These are phyloP conservation scores for Aphelinus atriplicis DNA, from an alignment of 1,140 invertebrate species.

Conservation along the genomic window DNA sequence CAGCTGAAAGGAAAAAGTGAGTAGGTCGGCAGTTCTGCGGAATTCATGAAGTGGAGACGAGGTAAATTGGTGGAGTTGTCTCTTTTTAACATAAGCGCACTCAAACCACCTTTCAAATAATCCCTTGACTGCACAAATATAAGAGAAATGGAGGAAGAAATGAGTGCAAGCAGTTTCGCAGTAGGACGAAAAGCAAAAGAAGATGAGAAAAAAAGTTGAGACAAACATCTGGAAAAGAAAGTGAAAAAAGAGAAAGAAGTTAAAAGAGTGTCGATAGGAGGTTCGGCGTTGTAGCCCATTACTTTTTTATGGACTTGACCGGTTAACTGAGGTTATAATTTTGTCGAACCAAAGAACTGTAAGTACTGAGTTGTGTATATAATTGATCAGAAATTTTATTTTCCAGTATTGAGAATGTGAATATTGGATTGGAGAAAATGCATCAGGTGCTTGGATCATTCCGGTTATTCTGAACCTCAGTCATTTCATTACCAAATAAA, in stretches of 20 bases:
- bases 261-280: too few relatives aligned
- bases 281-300: too few relatives aligned
- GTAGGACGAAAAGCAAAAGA: neutral
- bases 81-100: slow-evolving; percentile 9
- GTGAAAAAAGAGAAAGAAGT: neutral
- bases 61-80: slow-evolving; percentile 7
- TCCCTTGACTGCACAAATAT: slow-evolving; percentile 45
- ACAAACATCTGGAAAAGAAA: neutral
- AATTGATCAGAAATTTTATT: too few relatives aligned
- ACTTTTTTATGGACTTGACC: too few relatives aligned
- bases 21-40: neutral
- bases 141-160: slow-evolving; percentile 15
- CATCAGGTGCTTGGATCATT: too few relatives aligned
- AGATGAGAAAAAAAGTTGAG: neutral
- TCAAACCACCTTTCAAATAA: slow-evolving; percentile 52
- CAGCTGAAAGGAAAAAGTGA: neutral
- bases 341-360: too few relatives aligned
- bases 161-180: neutral
- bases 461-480: too few relatives aligned
- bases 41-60: neutral
- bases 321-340: too few relatives aligned
- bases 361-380: too few relatives aligned
- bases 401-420: too few relatives aligned
- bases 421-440: too few relatives aligned
- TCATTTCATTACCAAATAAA: too few relatives aligned